phyloP scores from a whole-genome alignment of 2,113 vertebrate species.

The Dromaius novaehollandiae region DNA sequence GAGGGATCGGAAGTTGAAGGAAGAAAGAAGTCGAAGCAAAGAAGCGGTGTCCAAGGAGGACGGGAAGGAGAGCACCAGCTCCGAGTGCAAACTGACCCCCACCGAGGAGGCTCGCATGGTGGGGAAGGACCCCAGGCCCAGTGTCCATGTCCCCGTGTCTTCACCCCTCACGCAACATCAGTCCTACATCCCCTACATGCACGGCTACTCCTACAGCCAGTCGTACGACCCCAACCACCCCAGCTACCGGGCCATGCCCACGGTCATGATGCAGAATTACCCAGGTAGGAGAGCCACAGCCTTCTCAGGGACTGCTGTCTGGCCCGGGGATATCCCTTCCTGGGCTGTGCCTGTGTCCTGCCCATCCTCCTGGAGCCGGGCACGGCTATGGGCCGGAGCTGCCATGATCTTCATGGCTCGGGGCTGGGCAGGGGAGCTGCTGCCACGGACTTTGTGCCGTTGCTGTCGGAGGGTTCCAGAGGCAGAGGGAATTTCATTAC shows the following conservation, averaged over 20 bases:
- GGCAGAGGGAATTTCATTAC: background rate
- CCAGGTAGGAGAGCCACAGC: slow-evolving; percentile 81
- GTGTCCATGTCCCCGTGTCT: slow-evolving; percentile 92
- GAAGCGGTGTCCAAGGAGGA: slow-evolving; percentile 90
- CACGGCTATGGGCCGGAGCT: background rate
- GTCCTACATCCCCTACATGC: slow-evolving; percentile 98
- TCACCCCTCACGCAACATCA: slow-evolving; percentile 95
- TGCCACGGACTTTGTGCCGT: background rate
- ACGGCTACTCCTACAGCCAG: slow-evolving; percentile 96
- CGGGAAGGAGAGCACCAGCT: slow-evolving; percentile 85
- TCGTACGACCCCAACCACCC: slow-evolving; percentile 96
- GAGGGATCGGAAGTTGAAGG: slow-evolving; percentile 94
- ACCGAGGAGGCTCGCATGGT: slow-evolving; percentile 88
- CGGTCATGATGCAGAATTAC: slow-evolving; percentile 99
- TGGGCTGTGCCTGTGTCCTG: background rate
- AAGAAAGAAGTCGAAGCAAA: slow-evolving; percentile 89
- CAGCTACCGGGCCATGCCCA: slow-evolving; percentile 94
- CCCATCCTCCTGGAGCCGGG: background rate
- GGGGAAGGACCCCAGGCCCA: slow-evolving; percentile 91
- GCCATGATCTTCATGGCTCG: background rate
- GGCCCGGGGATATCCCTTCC: background rate
- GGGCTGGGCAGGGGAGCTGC: background rate
- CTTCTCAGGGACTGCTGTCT: background rate
- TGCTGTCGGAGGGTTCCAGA: background rate
- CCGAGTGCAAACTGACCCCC: slow-evolving; percentile 79